Conservation (phyloP, 2,888 invertebrate species). For the Lasius platythorax region DNA sequence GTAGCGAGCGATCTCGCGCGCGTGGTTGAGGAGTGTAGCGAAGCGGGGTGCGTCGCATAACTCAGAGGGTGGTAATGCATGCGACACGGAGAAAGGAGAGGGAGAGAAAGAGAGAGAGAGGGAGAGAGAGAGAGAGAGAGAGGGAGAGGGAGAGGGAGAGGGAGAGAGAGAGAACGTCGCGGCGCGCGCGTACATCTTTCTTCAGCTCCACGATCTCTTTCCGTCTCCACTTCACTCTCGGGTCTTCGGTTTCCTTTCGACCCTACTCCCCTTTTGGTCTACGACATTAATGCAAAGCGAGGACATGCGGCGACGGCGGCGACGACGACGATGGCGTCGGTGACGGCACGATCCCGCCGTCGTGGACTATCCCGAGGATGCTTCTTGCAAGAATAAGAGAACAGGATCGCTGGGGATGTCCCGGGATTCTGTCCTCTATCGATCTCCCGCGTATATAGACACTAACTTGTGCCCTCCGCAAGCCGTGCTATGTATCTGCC, state of each 20-base stretch:
- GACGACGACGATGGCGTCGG: constrained; percentile 52
- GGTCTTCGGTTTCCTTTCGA: constrained; percentile 8
- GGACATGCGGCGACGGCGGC: constrained; percentile 70
- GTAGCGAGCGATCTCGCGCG: constrained; percentile 4
- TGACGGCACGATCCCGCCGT: constrained; percentile 60
- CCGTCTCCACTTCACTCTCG: neutral
- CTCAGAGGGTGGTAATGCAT: constrained; percentile 28
- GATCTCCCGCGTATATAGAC: constrained; percentile 84
- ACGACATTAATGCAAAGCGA: constrained; percentile 78
- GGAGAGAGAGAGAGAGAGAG: no score
- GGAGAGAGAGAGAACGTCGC: neutral
- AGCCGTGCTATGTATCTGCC: constrained; percentile 81
- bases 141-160: no score
- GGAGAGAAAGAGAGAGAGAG: neutral
- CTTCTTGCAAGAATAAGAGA: constrained; percentile 86
- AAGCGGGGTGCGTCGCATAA: neutral
- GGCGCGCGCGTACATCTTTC: constrained; percentile 45
- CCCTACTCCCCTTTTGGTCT: constrained; percentile 25
- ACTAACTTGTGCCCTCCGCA: constrained; percentile 84
- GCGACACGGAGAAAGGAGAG: neutral
- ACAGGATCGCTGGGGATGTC: constrained; percentile 85
- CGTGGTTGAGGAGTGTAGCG: neutral
- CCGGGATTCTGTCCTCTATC: constrained; percentile 86
- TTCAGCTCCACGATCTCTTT: constrained; percentile 23
- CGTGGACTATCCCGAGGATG: constrained; percentile 79